A percentile compares a stretch with the other conserved stretches of the same genome.
Evolutionary conservation across 2,113 vertebrate species (phyloP).

Genomic region (Deroptyus accipitrinus): DNA sequence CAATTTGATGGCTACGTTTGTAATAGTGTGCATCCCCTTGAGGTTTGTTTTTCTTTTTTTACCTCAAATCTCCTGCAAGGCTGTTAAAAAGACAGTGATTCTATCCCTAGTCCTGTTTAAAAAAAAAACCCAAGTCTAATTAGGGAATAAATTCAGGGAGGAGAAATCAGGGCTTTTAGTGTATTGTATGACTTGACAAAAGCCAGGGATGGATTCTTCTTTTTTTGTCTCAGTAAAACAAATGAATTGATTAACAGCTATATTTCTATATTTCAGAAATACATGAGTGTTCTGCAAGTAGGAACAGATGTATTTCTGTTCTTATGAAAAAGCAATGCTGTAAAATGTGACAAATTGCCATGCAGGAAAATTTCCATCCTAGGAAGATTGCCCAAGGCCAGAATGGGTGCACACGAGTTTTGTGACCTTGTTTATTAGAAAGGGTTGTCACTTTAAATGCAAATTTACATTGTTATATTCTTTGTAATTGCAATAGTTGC

Average conservation of each 20-base stretch:
- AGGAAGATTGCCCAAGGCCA: conserved; percentile 31
- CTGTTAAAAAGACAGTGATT: conserved; percentile 24
- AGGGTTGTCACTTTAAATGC: conserved; percentile 88
- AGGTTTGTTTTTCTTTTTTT: background rate
- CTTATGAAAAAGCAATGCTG: background rate
- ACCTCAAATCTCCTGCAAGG: conserved; percentile 6
- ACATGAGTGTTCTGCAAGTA: background rate
- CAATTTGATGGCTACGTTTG: conserved; percentile 72
- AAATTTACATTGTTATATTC: conserved; percentile 81
- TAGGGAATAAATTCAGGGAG: background rate
- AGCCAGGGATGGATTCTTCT: background rate
- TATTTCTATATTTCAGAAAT: conserved; percentile 17
- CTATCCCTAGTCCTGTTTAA: background rate
- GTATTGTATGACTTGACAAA: conserved; percentile 1
- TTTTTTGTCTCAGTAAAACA: background rate
- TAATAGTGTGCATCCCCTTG: conserved; percentile 71
- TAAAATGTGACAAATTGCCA: background rate
- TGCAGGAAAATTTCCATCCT: conserved; percentile 23
- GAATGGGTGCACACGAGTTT: conserved; percentile 54
- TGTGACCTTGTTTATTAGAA: conserved; percentile 75
- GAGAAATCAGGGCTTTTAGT: background rate
- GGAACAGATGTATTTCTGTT: conserved; percentile 48
- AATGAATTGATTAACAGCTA: background rate
- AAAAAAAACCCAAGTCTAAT: background rate
- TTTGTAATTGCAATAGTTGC: conserved; percentile 91